Evolutionary conservation across 2,797 vertebrate species (phyloP), one percentile per base, ranked within the genome.

Genomic region (Champsocephalus gunnari): DNA sequence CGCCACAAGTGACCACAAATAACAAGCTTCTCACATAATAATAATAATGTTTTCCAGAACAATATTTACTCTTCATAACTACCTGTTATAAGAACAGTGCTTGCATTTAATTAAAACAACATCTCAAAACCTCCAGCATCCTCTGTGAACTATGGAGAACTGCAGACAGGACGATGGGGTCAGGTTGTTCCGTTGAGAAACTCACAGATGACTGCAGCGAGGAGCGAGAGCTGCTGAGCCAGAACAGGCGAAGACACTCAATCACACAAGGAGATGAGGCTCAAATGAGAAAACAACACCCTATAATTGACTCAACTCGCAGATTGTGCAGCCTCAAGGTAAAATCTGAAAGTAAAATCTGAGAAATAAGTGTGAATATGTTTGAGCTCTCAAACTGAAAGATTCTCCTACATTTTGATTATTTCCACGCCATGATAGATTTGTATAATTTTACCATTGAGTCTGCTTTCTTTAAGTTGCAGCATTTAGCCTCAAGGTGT

Each of bases 241-340:
- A 80, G 44, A 87, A 90, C 58, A 77, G 81, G 67, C 87, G 79
- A 57, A 85, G 91, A 59, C 93, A 92, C 74, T 94, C 91, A 0
- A 5, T 94, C 2, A 43, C 89, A 38, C 75, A 93, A 3, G 77
- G 71, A 53, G 90, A 93, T 60, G 81, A 81, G 0, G 2, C 69
- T 34, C 51, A 77, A 41, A 73, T 7, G 2, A 79, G 63, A 80
- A 87, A 5, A 0, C 77, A 66, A 10, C 87, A 48, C 3, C 62
- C 5, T 58, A 45, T n/a, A 0, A 7, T 14, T 1, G 79, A 83
- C 60, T 84, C 83, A 16, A 21, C 59, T 32, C 60, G 38, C 57
- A 91, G 50, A 47, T 76, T 90, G 19, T 65, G 67, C 57, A 89
- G 82, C 49, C 75, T 89, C 56, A 91, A 96, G 93, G 94, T 95